phyloP scores from a whole-genome alignment of 2,113 vertebrate genomes.

The Neoarius graeffei region DNA sequence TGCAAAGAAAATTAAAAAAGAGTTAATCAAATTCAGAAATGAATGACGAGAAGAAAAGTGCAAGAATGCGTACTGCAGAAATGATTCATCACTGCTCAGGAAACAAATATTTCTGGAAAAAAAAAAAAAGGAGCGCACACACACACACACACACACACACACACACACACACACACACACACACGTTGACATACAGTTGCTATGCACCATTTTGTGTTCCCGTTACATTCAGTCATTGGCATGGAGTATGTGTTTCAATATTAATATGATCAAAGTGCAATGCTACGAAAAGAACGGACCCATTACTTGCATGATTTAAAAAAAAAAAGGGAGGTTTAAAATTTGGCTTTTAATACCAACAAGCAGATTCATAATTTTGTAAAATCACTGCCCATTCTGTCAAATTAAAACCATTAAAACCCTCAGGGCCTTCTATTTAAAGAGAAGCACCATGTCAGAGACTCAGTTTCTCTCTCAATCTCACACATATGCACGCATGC shows the following conservation, averaged over 20 bases:
- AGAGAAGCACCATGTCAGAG: slow-evolving; percentile 6
- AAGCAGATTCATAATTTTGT: background rate
- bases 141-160: background rate
- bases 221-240: slow-evolving; percentile 1
- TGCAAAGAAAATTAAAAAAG: background rate
- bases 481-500: background rate
- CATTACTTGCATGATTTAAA: background rate
- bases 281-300: background rate
- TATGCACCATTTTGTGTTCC: slow-evolving; percentile 18
- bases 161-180: background rate
- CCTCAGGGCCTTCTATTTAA: background rate
- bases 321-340: background rate
- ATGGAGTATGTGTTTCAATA: background rate
- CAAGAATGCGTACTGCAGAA: slow-evolving; percentile 27
- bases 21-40: background rate
- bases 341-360: background rate
- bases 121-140: background rate
- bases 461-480: background rate
- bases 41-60: background rate
- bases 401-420: background rate
- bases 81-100: background rate
- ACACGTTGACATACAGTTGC: background rate
- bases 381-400: background rate
- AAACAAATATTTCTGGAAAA: background rate
- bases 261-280: slow-evolving; percentile 25